Evolutionary conservation across 2,113 vertebrate species (phyloP).

Genomic region (Hippocampus barbouri): DNA sequence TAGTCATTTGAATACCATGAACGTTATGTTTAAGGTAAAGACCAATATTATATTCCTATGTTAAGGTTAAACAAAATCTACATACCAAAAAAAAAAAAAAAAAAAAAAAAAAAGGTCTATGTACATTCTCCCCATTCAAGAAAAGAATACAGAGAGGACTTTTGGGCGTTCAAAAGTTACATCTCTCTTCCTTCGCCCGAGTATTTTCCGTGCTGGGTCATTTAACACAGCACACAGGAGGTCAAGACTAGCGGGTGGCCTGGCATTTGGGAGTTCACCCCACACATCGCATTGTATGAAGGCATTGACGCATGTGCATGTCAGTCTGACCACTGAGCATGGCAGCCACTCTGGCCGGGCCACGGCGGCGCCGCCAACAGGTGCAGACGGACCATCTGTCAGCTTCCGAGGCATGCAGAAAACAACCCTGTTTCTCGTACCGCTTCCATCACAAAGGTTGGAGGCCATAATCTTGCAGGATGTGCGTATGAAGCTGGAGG

Average conservation of each 20-base stretch:
- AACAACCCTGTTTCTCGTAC: conserved; percentile 62
- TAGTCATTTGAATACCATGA: conserved; percentile 75
- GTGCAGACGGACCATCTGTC: conserved; percentile 63
- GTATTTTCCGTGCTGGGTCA: conserved; percentile 36
- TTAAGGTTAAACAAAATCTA: conserved; percentile 68
- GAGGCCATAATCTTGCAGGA: conserved; percentile 56
- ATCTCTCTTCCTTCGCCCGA: conserved; percentile 17
- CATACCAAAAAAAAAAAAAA: conserved; percentile 73
- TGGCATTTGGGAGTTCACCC: conserved; percentile 66
- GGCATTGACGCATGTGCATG: conserved; percentile 65
- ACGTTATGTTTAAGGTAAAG: conserved; percentile 80
- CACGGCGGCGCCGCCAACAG: conserved; percentile 41
- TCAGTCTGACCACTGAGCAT: conserved; percentile 53
- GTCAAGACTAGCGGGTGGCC: conserved; percentile 67
- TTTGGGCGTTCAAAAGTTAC: conserved; percentile 48
- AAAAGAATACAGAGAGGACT: conserved; percentile 37
- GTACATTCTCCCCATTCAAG: conserved; percentile 76
- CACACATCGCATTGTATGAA: conserved; percentile 62
- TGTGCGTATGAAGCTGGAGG: background rate
- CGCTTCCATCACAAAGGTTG: conserved; percentile 58
- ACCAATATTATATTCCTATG: conserved; percentile 74
- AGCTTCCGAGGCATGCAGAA: conserved; percentile 77
- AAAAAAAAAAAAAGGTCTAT: conserved; percentile 81
- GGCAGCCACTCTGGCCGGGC: conserved; percentile 23
- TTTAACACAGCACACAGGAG: conserved; percentile 67